Evolutionary conservation across 2,113 vertebrate genomes (phyloP).

Genomic region (Pelodiscus sinensis): DNA sequence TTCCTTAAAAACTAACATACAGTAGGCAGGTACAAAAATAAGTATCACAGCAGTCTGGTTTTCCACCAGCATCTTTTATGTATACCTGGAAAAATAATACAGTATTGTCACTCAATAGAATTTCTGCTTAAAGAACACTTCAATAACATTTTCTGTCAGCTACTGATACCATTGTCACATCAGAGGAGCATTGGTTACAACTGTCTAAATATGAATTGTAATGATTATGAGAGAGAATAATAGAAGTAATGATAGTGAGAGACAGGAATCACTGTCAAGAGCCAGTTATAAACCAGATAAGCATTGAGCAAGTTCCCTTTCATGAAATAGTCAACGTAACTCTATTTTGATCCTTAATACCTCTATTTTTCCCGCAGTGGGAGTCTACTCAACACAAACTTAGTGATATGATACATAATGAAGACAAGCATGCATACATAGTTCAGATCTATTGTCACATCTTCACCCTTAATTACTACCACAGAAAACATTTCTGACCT

Average conservation of each 20-base stretch:
- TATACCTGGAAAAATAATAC: neutral
- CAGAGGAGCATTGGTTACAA: neutral
- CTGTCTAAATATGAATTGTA: neutral
- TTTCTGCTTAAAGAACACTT: neutral
- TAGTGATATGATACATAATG: accelerated
- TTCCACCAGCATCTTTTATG: neutral
- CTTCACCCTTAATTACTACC: neutral
- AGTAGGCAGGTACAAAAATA: neutral
- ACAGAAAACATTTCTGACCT: neutral
- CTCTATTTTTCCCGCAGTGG: neutral
- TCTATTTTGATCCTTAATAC: neutral
- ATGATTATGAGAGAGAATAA: neutral
- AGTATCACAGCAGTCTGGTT: neutral
- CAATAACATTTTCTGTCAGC: neutral
- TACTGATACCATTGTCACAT: neutral
- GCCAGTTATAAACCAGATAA: neutral
- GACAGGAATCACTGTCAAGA: neutral
- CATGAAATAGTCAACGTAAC: neutral
- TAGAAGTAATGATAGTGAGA: neutral
- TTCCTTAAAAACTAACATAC: neutral
- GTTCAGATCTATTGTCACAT: neutral
- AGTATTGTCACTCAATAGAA: neutral
- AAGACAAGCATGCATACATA: neutral
- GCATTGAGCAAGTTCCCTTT: neutral
- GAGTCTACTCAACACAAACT: neutral